Evolutionary conservation across 2,797 vertebrate species (phyloP).

Genomic region (Neosilurus mollespiculum): DNA sequence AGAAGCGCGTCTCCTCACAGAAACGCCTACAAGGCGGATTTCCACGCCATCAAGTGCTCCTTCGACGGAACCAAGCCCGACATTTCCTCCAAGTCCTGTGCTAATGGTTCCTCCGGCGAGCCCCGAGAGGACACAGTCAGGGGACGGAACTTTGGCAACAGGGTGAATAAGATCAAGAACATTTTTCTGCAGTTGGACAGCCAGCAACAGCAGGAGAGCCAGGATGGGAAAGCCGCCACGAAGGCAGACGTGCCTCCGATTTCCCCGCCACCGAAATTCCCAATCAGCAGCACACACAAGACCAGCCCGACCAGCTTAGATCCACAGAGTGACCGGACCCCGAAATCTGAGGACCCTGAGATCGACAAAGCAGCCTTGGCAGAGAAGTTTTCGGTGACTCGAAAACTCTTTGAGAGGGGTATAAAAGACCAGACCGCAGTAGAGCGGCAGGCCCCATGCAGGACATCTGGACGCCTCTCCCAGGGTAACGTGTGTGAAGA

Average conservation of each 20-base stretch:
- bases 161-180: conserved; percentile 92
- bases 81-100: conserved; percentile 68
- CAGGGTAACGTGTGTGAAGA: conserved; percentile 76
- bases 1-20: conserved; percentile 91
- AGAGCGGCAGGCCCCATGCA: conserved; percentile 75
- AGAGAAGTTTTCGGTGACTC: conserved; percentile 91
- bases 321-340: conserved; percentile 71
- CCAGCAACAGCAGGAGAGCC: conserved; percentile 71
- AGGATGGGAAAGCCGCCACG: conserved; percentile 64
- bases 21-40: conserved; percentile 91
- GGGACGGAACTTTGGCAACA: conserved; percentile 80
- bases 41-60: conserved; percentile 90
- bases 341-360: conserved; percentile 82
- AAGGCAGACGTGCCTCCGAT: conserved; percentile 70
- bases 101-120: conserved; percentile 81
- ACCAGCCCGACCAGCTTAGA: conserved; percentile 71
- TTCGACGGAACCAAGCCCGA: conserved; percentile 86
- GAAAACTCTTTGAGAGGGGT: conserved; percentile 89
- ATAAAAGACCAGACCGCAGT: conserved; percentile 75
- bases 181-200: conserved; percentile 92
- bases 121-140: conserved; percentile 72
- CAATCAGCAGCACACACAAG: conserved; percentile 68
- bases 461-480: conserved; percentile 66
- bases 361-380: conserved; percentile 88
- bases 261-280: conserved; percentile 71